Base-by-base conservation (phyloP, 2,888 invertebrate genomes). In the Yponomeuta sedellus region DNA sequence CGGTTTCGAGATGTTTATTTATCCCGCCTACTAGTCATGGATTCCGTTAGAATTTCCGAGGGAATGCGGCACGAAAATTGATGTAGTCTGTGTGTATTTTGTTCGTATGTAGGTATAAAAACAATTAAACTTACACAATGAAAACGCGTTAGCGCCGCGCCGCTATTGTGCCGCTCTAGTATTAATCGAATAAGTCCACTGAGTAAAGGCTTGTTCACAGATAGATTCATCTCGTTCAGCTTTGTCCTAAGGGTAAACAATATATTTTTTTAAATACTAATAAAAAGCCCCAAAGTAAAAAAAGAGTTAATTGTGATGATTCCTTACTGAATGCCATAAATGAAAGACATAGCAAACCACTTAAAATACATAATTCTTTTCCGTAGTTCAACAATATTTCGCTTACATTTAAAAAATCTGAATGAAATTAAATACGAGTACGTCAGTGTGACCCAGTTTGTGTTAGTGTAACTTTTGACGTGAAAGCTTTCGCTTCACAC, bases 51-150 rank as follows among this genome's bases (percentile, higher is more conserved):
- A 52, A 52, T 52, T 52, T 16, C 16, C 44, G 44, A 52, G 44
- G 1, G 16, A 16, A 52, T 52, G 44, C 44, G 44, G 44, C 44
- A 52, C 44, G 16, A 12, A 52, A 52, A 52, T 52, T 52, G 44
- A 52, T 44, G 44, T 52, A 52, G 44, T 34, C 34, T 34, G 44
- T 52, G 16, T 52, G 8, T 44, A 12, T 3, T 10, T 44, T 44
- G 25, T 5, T 25, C 1, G 25, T 25, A 25, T 16, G 44, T 61
- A 61, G 2, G 40, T 64, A 44, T 64, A 81, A 83, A 83, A 86
- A 86, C 83, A 86, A 86, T 87, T 83, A 83, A 87, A 87, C 81
- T 86, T 85, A 78, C 77, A 82, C 83, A 83, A 85, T 83, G 82
- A 80, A 82, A 78, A 75, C 79, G 70, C 71, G 71, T 71, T 71